Evolutionary conservation across 2,797 vertebrate genomes (phyloP), one percentile per base, ranked within the genome.

Genomic region (Onychomys arenicola): DNA sequence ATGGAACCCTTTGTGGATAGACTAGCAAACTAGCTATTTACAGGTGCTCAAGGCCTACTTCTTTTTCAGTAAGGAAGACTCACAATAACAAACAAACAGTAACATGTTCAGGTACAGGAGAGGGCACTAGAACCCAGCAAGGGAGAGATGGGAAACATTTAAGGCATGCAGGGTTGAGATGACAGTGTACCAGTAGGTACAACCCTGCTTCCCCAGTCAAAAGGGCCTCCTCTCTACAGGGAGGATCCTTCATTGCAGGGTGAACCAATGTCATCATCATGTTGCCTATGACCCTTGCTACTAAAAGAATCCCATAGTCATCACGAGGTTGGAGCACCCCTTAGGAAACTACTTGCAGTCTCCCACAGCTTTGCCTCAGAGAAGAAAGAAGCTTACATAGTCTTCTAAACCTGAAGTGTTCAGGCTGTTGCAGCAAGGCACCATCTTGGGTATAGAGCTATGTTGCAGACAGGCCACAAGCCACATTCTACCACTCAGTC

Each of bases 1-100:
- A 84, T 63, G 52, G 95, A 93, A 94, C 27, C 34, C 77, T 85
- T 76, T 49, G n/a, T 94, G 85, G 34, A 55, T 59, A 76, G n/a
- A 95, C 32, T n/a, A 37, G 7, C 16, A 82, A 75, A 46, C 71
- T 14, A 67, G 34, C 17, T 34, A 4, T 87, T 55, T n/a, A 21
- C 65, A 91, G 65, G 14, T n/a, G 27, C 14, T 49, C 29, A 65
- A n/a, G 0, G 17, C 11, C 29, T 37, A 12, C 34, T 43, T 71
- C 29, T 59, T 88, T n/a, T 49, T 59, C 32, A 43, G 75, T 29
- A 76, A 65, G 43, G 43, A 86, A 80, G 40, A 78, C 34, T 37
- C 3, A 61, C 21, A 49, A 4, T 13, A 34, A 23, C 29, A 84
- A 37, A 59, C 21, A 32, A 29, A 32, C 14, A 80, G 37, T 34